Base-by-base conservation (phyloP, 2,797 vertebrate genomes). In the Loris lydekkerianus region DNA sequence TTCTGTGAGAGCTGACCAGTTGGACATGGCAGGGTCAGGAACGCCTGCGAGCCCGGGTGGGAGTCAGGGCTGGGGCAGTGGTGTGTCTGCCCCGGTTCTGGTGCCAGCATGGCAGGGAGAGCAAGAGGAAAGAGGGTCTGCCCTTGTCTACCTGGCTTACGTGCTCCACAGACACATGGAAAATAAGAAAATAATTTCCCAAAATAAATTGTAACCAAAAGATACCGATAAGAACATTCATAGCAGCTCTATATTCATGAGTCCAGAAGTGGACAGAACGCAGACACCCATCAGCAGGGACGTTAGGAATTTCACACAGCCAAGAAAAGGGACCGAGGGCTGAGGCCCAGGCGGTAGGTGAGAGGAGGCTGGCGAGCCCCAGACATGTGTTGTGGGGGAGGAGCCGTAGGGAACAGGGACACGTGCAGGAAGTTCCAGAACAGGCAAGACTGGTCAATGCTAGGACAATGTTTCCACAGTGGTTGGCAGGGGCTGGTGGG, bases 261-360 rank as follows among this genome's bases (percentile, higher is more conserved):
- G 11, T 34, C 31, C 29, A 21, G 63, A 43, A 14, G 5, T 0
- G 25, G 21, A 34, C 25, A 14, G 63, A 10, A 20, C 56, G 18
- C 63, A 27, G 4, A 2, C 7, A 4, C 13, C 88, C 21, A 20
- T 31, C 82, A 31, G 61, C 10, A 20, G 29, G 56, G 14, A 81
- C 23, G 0, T 5, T 58, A 7, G 65, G 49, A n/a, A 10, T 21
- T 7, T 43, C 5, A 10, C 3, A 1, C 7, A 23, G 29, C n/a
- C 2, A 7, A 5, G 60, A 27, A 34, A 72, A 85, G 69, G 72
- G 70, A 37, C 4, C 14, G 37, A 4, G 17, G 31, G 20, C 14
- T 3, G 4, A 7, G 9, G 21, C 15, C 86, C 21, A 53, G 49
- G 49, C 49, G 14, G 14, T 53, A 14, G 49, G 14, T 13, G 49